These are phyloP conservation scores for Himalopsyche phryganea DNA, from an alignment of 1,140 invertebrate genomes.

Conservation along the genomic window DNA sequence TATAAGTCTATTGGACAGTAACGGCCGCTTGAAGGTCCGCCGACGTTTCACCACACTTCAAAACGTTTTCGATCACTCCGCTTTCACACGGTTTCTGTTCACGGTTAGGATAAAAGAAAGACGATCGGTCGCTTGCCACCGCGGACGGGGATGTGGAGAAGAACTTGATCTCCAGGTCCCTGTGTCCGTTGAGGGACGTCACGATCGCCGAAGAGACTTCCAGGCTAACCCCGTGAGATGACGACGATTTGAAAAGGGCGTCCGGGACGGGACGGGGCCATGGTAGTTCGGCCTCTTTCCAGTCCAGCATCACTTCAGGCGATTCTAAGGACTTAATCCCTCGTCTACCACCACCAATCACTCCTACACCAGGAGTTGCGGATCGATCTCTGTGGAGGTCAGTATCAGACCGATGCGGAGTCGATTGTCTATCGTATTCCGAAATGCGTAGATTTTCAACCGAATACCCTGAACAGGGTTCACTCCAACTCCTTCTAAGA, in stretches of 20 bases:
- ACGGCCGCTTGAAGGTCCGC: slow-evolving; percentile 1
- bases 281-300: slow-evolving; percentile 22
- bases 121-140: slow-evolving; percentile 1
- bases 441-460: slow-evolving; percentile 24
- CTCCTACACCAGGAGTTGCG: slow-evolving; percentile 48
- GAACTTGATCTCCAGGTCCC: slow-evolving; percentile 75
- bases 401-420: slow-evolving; percentile 42
- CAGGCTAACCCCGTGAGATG: slow-evolving; percentile 42
- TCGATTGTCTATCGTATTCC: slow-evolving; percentile 19
- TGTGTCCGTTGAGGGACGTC: slow-evolving; percentile 70
- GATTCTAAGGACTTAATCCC: slow-evolving; percentile 42
- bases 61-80: slow-evolving; percentile 1
- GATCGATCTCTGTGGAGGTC: slow-evolving; percentile 38
- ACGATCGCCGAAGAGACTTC: slow-evolving; percentile 77
- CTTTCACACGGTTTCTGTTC: slow-evolving; percentile 2
- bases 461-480: slow-evolving; percentile 48
- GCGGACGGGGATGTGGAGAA: slow-evolving; percentile 49
- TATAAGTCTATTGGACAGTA: slow-evolving; percentile 7
- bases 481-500: slow-evolving; percentile 61
- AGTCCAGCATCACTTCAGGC: slow-evolving; percentile 35
- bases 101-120: slow-evolving; percentile 13
- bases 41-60: neutral
- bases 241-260: slow-evolving; percentile 24
- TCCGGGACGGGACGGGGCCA: slow-evolving; percentile 21
- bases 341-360: slow-evolving; percentile 53